Evolutionary conservation across 2,113 vertebrate genomes (phyloP).

Genomic region (Megaleporinus macrocephalus): DNA sequence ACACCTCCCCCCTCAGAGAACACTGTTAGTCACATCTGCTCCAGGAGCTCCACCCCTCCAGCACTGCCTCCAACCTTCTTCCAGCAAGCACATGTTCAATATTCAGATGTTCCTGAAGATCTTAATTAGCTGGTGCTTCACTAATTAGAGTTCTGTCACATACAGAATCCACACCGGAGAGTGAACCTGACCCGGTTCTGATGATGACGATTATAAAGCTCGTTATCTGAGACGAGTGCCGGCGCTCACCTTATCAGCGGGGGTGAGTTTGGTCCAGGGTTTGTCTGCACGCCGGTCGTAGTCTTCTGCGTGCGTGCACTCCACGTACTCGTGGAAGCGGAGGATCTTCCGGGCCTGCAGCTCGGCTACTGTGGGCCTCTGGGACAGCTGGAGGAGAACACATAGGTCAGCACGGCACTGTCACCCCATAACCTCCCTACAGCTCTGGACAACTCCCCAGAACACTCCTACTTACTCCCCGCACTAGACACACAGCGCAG

Average conservation of each 20-base stretch:
- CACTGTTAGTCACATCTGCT: neutral
- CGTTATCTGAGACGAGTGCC: neutral
- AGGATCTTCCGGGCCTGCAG: constrained; percentile 94
- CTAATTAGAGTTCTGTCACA: neutral
- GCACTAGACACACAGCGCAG: too few species aligned
- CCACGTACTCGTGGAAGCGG: constrained; percentile 95
- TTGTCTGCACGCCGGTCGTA: constrained; percentile 97
- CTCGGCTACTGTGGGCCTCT: constrained; percentile 95
- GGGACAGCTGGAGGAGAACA: constrained; percentile 83
- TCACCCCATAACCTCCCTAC: too few species aligned
- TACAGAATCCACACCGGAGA: too few species aligned
- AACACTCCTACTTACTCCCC: too few species aligned
- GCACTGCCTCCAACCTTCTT: neutral
- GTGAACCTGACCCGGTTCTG: too few species aligned
- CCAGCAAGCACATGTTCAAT: neutral
- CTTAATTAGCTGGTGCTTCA: neutral
- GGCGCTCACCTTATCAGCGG: constrained; percentile 89
- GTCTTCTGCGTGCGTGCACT: constrained; percentile 92
- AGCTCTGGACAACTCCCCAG: too few species aligned
- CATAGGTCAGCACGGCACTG: neutral
- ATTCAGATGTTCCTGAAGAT: neutral
- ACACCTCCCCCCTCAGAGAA: neutral
- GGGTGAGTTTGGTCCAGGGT: constrained; percentile 96
- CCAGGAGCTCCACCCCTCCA: neutral
- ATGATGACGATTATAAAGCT: neutral